Evolutionary conservation across 2,888 invertebrate genomes (phyloP).

Genomic region (Drosophila trichaetosa): DNA sequence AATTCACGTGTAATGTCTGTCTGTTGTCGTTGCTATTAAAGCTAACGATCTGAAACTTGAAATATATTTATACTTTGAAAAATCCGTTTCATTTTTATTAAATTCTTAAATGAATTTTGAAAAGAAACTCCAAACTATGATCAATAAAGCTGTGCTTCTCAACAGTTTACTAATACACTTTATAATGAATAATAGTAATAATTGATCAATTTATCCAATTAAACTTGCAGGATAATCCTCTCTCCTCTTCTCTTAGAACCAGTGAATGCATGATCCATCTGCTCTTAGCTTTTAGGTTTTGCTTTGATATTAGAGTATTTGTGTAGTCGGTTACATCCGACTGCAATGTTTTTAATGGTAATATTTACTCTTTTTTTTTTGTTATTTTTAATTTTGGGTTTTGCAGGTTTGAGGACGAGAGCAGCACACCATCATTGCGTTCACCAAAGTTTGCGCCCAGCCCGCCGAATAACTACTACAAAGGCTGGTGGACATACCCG

Average conservation of each 20-base stretch:
- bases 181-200: no score
- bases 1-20: background rate
- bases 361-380: background rate
- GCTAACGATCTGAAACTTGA: background rate
- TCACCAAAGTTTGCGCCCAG: constrained; percentile 89
- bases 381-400: no score
- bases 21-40: background rate
- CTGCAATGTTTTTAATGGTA: no score
- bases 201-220: background rate
- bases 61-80: background rate
- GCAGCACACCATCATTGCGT: constrained; percentile 86
- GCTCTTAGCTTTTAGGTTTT: background rate
- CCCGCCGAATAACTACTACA: constrained; percentile 87
- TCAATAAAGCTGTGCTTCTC: background rate
- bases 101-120: background rate
- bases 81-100: background rate
- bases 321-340: background rate
- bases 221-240: background rate
- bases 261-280: background rate
- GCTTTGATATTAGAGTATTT: background rate
- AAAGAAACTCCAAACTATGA: background rate
- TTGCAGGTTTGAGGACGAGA: constrained; percentile 87
- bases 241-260: background rate
- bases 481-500: constrained; percentile 95
- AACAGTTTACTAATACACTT: background rate